phyloP scores from a whole-genome alignment of 2,113 vertebrate genomes.

The Heterotis niloticus region DNA sequence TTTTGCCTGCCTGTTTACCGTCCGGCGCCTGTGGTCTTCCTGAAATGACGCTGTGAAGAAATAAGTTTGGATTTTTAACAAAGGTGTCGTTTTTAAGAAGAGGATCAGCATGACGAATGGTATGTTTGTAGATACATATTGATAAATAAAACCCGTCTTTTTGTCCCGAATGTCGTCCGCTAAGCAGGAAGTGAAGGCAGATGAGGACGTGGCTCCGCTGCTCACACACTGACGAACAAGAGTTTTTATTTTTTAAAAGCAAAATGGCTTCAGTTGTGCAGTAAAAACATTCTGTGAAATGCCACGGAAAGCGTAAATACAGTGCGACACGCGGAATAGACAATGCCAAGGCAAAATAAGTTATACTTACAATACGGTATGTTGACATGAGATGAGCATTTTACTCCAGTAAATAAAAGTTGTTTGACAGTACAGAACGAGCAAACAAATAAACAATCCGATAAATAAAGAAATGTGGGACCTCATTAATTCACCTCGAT shows the following conservation, averaged over 20 bases:
- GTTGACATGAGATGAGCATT: too few relatives aligned
- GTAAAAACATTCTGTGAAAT: too few relatives aligned
- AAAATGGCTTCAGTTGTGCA: too few relatives aligned
- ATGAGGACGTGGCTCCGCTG: slow-evolving; percentile 27
- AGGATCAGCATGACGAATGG: slow-evolving; percentile 31
- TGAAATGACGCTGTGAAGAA: slow-evolving; percentile 19
- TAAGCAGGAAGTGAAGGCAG: slow-evolving; percentile 23
- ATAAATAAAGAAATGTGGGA: too few relatives aligned
- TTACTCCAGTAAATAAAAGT: too few relatives aligned
- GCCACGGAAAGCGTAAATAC: too few relatives aligned
- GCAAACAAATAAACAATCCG: too few relatives aligned
- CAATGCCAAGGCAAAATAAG: too few relatives aligned
- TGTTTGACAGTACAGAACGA: too few relatives aligned
- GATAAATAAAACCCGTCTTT: neutral
- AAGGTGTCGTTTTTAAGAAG: neutral
- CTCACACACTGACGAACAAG: slow-evolving; percentile 1
- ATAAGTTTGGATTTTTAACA: neutral
- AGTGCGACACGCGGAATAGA: too few relatives aligned
- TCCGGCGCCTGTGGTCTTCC: neutral
- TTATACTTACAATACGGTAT: too few relatives aligned
- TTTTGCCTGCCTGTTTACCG: slow-evolving; percentile 24
- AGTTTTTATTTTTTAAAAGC: neutral
- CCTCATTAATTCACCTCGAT: too few relatives aligned
- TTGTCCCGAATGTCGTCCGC: neutral
- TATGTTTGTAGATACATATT: neutral